phyloP scores from a whole-genome alignment of 1,140 invertebrate species.

The Temnothorax longispinosus region DNA sequence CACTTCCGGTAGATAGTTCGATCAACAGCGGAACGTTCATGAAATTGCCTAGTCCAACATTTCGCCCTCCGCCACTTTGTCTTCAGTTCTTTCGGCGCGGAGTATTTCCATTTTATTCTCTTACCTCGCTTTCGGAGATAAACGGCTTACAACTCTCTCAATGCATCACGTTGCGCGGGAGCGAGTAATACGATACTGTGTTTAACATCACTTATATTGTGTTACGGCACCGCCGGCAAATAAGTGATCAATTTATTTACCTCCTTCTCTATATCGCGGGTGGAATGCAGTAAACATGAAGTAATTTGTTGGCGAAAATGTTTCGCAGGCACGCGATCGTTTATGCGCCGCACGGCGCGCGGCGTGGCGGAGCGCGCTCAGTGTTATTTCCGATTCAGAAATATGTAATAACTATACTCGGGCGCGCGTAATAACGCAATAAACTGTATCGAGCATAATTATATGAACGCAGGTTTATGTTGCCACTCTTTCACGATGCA shows the following conservation, averaged over 20 bases:
- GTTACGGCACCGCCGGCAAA: slow-evolving; percentile 44
- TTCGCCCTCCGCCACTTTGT: slow-evolving; percentile 35
- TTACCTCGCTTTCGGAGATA: slow-evolving; percentile 51
- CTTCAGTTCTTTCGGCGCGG: slow-evolving; percentile 35
- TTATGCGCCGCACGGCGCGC: slow-evolving; percentile 26
- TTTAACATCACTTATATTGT: slow-evolving; percentile 60
- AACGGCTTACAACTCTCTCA: slow-evolving; percentile 61
- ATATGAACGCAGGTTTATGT: slow-evolving; percentile 16
- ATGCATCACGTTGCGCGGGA: slow-evolving; percentile 49
- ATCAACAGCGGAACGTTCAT: background rate
- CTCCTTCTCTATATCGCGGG: slow-evolving; percentile 46
- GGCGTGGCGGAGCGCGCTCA: slow-evolving; percentile 18
- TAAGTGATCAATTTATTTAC: slow-evolving; percentile 63
- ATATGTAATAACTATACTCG: slow-evolving; percentile 56
- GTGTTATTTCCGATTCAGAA: slow-evolving; percentile 53
- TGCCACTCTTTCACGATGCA: slow-evolving; percentile 7
- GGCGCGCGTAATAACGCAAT: slow-evolving; percentile 23
- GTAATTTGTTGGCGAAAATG: slow-evolving; percentile 61
- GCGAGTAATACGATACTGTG: slow-evolving; percentile 57
- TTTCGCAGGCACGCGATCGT: slow-evolving; percentile 56
- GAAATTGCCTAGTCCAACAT: slow-evolving; percentile 27
- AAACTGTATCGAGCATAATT: slow-evolving; percentile 44
- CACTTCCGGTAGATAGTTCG: background rate
- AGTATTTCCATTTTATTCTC: slow-evolving; percentile 61
- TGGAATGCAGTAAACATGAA: slow-evolving; percentile 57